phyloP scores from a whole-genome alignment of 2,113 vertebrate species.

The Ptilorrhoa leucosticta region DNA sequence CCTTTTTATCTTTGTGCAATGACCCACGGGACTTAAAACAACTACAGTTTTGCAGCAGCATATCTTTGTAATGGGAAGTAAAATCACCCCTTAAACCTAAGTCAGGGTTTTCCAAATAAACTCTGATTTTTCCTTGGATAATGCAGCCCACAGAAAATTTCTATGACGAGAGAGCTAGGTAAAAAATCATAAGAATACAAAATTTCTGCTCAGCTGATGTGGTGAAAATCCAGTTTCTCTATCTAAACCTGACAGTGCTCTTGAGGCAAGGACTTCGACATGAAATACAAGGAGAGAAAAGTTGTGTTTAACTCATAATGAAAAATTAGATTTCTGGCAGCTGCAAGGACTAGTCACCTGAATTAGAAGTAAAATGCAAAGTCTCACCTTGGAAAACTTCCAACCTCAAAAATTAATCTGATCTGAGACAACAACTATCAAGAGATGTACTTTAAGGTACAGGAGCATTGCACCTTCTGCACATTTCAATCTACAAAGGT shows the following conservation, averaged over 20 bases:
- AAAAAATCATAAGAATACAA: neutral
- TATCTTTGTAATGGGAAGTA: neutral
- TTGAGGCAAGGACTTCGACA: neutral
- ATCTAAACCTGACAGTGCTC: neutral
- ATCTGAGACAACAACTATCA: neutral
- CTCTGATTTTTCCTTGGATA: neutral
- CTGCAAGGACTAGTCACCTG: neutral
- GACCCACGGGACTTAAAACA: neutral
- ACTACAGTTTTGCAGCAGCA: neutral
- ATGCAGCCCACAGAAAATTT: neutral
- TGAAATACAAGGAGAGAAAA: neutral
- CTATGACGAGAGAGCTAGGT: neutral
- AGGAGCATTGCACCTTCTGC: neutral
- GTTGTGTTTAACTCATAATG: neutral
- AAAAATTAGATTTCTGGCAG: neutral
- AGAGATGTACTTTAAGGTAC: neutral
- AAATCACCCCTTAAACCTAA: neutral
- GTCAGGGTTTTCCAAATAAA: neutral
- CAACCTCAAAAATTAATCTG: slow-evolving; percentile 10
- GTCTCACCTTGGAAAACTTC: neutral
- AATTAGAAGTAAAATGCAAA: neutral
- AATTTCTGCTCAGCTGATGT: neutral
- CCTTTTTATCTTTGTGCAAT: neutral
- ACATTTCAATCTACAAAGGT: neutral
- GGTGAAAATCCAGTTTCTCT: neutral